phyloP scores from a whole-genome alignment of 2,797 vertebrate species.

The Lindbergichthys nudifrons region DNA sequence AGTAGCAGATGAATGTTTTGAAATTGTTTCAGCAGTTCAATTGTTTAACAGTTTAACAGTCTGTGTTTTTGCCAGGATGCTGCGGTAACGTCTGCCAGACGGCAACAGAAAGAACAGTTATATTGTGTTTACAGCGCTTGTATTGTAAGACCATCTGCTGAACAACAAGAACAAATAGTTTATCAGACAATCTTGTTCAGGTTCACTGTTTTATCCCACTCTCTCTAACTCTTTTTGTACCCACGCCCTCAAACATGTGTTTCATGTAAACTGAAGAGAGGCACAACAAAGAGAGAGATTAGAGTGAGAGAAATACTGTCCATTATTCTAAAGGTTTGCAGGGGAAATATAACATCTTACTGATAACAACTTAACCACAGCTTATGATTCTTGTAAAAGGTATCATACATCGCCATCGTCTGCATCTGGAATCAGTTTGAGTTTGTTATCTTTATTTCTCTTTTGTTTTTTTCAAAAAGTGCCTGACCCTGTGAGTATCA shows the following conservation, averaged over 20 bases:
- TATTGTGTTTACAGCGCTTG: slow-evolving; percentile 28
- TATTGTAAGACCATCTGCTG: not conserved
- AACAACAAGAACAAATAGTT: not conserved
- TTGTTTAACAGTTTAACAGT: too few relatives aligned
- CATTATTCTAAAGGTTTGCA: too few relatives aligned
- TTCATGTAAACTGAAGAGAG: not conserved
- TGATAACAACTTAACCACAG: not conserved
- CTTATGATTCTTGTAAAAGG: slow-evolving; percentile 10
- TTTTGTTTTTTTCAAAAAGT: slow-evolving; percentile 8
- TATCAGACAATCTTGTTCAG: slow-evolving; percentile 5
- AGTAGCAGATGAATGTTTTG: too few relatives aligned
- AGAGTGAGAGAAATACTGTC: slow-evolving; percentile 1
- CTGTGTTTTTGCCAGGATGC: too few relatives aligned
- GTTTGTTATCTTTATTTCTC: slow-evolving; percentile 31
- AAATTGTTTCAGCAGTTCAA: too few relatives aligned
- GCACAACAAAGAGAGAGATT: not conserved
- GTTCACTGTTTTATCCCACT: slow-evolving; percentile 12
- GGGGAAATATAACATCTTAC: not conserved
- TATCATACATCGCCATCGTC: not conserved
- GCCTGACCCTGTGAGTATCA: not conserved
- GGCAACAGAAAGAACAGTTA: too few relatives aligned
- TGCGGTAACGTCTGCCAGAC: too few relatives aligned
- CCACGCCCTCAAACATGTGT: not conserved
- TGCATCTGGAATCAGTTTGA: slow-evolving; percentile 32
- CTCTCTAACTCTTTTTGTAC: not conserved